Base-by-base conservation (phyloP, 2,113 vertebrate species). In the Amia ocellicauda region DNA sequence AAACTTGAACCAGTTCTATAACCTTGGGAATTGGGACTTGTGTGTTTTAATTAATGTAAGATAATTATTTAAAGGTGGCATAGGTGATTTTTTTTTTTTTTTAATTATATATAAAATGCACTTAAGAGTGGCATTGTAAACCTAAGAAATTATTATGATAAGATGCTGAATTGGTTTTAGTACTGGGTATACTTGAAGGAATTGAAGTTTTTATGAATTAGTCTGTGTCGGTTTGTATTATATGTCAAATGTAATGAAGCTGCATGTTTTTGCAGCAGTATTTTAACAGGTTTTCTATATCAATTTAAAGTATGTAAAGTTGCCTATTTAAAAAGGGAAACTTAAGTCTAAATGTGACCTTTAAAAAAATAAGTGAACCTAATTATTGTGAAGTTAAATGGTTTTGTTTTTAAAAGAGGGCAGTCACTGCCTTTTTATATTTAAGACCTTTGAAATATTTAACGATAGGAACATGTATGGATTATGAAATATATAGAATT, bases 71-170 rank as follows among this genome's bases (percentile, higher is more conserved):
- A 45, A 64, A 67, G 71, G 60, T 58, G 59, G 65, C 29, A 9
- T 52, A 52, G 20, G n/a, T 28, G 22, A 19, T n/a, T 24, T 56
- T 87, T 86, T 86, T 85, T 84, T 83, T 82, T 84, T 78, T 88
- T 84, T 83, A 79, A 76, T 75, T 74, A 68, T 75, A 78, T 73
- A 56, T 86, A 63, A 77, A 86, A 83, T 86, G 86, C 84, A 87
- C 80, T 87, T 86, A 84, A 75, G 72, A 58, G 76, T 80, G 72
- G 83, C 76, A 77, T 80, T 76, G 69, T 76, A 75, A 85, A 83
- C 83, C 85, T 84, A 85, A 88, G 84, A 72, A 64, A 58, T 56
- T 28, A 40, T 71, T 57, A 58, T 55, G 45, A 83, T 74, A 69
- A 67, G 76, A 71, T 70, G 41, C 61, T 70, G 58, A 11, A 10